Percentiles rank a stretch among this genome's conserved stretches.
Conservation (phyloP, 2,797 vertebrate species). For the Tadarida brasiliensis region DNA sequence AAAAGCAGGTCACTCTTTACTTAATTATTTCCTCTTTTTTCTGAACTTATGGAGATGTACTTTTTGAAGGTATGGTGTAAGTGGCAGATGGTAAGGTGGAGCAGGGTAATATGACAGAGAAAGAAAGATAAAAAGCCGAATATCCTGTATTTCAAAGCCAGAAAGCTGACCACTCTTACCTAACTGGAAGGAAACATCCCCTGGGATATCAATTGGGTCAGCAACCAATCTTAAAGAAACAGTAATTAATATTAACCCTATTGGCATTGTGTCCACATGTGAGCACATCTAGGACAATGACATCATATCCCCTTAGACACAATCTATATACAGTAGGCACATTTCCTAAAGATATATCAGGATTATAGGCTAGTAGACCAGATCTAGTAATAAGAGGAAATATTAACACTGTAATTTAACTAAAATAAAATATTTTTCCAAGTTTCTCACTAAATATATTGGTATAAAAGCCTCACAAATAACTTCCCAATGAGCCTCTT, state of each 20-base stretch:
- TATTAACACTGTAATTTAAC: neutral
- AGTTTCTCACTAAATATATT: neutral
- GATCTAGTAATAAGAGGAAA: slow-evolving; percentile 26
- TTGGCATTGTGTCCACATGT: neutral
- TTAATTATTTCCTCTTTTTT: neutral
- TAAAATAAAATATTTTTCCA: slow-evolving; percentile 36
- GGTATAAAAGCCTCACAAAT: neutral
- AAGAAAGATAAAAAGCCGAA: neutral
- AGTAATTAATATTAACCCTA: slow-evolving; percentile 8
- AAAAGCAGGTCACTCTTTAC: slow-evolving; percentile 10
- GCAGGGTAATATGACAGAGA: slow-evolving; percentile 8
- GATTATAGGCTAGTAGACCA: neutral
- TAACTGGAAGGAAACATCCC: neutral
- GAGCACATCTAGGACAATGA: neutral
- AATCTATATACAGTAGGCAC: neutral
- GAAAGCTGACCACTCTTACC: neutral
- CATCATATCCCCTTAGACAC: neutral
- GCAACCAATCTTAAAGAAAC: slow-evolving; percentile 14
- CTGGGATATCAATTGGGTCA: neutral
- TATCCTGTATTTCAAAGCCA: neutral
- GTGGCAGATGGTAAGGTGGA: slow-evolving; percentile 20
- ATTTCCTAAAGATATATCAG: slow-evolving; percentile 15
- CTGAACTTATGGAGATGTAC: neutral
- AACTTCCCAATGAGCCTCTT: neutral
- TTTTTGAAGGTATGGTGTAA: neutral